phyloP scores from a whole-genome alignment of 2,113 vertebrate species.

The Marcusenius ussheri region DNA sequence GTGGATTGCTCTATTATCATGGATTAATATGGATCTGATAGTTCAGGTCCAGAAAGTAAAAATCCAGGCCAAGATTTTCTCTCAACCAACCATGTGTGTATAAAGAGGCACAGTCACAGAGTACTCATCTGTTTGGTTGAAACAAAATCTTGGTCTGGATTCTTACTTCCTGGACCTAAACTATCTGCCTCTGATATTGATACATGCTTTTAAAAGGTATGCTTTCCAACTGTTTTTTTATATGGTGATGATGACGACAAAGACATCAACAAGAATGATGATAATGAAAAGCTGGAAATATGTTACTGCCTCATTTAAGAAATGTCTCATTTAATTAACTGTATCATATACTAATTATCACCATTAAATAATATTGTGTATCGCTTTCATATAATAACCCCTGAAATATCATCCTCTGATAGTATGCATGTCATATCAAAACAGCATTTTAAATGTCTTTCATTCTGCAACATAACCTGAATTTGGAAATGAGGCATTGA shows the following conservation, averaged over 20 bases:
- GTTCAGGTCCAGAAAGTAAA: not conserved
- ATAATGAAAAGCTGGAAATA: not conserved
- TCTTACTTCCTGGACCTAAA: not conserved
- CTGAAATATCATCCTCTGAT: not conserved
- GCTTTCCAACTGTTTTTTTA: not conserved
- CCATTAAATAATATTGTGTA: not conserved
- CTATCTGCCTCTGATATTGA: not conserved
- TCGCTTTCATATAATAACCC: not conserved
- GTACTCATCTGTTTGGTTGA: not conserved
- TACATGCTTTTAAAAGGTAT: not conserved
- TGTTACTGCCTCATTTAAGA: not conserved
- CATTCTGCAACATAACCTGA: conserved; percentile 14
- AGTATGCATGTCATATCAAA: not conserved
- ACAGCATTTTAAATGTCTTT: not conserved
- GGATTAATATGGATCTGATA: not conserved
- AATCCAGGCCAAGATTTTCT: not conserved
- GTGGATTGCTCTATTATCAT: not conserved
- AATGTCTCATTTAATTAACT: not conserved
- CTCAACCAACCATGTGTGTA: not conserved
- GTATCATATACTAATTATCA: not conserved
- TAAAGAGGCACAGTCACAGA: not conserved
- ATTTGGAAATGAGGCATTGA: conserved; percentile 15
- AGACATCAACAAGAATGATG: not conserved
- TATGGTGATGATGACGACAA: not conserved
- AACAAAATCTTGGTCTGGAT: not conserved